Percentiles rank a stretch among this genome's conserved stretches.
Evolutionary conservation across 1,140 invertebrate species (phyloP).

Genomic region (Lordiphosa stackelbergi): DNA sequence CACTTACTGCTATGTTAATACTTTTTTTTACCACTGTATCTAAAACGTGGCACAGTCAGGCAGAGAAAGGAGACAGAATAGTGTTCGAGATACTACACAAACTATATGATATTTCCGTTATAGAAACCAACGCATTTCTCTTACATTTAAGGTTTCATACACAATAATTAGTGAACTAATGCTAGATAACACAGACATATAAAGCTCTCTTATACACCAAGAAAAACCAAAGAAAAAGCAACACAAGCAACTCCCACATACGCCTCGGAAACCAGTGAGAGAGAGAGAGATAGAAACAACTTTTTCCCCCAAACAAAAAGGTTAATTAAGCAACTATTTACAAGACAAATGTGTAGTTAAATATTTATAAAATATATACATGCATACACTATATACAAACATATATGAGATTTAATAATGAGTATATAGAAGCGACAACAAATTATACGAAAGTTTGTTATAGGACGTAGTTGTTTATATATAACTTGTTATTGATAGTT

Average conservation of each 20-base stretch:
- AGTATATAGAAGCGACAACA: slow-evolving; percentile 53
- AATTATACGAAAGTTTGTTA: slow-evolving; percentile 65
- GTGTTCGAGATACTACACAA: slow-evolving; percentile 41
- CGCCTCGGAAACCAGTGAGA: slow-evolving; percentile 20
- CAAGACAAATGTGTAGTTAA: slow-evolving; percentile 64
- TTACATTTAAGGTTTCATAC: slow-evolving; percentile 73
- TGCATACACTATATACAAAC: slow-evolving; percentile 40
- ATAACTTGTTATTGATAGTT: slow-evolving; percentile 68
- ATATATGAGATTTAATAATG: slow-evolving; percentile 42
- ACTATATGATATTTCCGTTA: slow-evolving; percentile 62
- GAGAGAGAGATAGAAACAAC: slow-evolving; percentile 17
- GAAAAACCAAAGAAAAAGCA: slow-evolving; percentile 32
- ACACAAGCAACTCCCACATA: slow-evolving; percentile 28
- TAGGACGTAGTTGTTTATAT: slow-evolving; percentile 46
- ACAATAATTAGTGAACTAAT: slow-evolving; percentile 73
- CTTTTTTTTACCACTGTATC: slow-evolving; percentile 9
- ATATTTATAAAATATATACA: slow-evolving; percentile 59
- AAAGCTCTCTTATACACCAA: slow-evolving; percentile 51
- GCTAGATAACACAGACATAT: slow-evolving; percentile 60
- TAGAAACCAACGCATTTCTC: slow-evolving; percentile 70
- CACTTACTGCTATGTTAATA: too few relatives aligned
- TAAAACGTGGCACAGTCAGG: slow-evolving; percentile 27
- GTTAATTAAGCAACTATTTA: slow-evolving; percentile 70
- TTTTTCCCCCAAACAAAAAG: slow-evolving; percentile 38
- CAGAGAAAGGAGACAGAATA: slow-evolving; percentile 3